Base-by-base conservation (phyloP, 2,113 vertebrate genomes). In the Pao palembangensis region DNA sequence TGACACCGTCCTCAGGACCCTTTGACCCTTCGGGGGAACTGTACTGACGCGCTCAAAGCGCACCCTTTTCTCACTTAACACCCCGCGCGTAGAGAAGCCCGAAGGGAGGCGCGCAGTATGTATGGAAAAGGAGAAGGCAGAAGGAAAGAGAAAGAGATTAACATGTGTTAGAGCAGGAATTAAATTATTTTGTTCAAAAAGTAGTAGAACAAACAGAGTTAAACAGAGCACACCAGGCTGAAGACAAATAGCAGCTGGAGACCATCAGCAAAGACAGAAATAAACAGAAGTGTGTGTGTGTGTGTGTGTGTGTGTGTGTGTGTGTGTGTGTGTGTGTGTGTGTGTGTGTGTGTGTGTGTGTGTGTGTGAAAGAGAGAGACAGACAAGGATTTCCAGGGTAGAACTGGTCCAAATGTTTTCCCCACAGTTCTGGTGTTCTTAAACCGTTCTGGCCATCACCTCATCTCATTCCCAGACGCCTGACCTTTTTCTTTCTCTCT, bases 41-140 rank as follows among this genome's bases (percentile, higher is more conserved):
- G 96, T 97, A 85, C 94, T 95, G 89, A 94, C 91, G 69, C 89
- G 92, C 75, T 95, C 92, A 89, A 96, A 98, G 67, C 66, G 94
- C 46, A 98, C 96, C 86, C 91, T 92, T 77, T 93, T 96, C 88
- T 90, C 93, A 88, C 89, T 85, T 58, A 5, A 23, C 6, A 49
- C 53, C 55, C 31, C 19, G 47, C 15, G 8, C 2, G 19, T 14
- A 23, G 5, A 59, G 50, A 68, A 17, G 46, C 34, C 8, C 10
- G 11, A 59, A 58, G 63, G 62, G 43, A 69, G 25, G 58, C 34
- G 66, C 18, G 51, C 38, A 48, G 50, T 0, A 0, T 34, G 49
- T 16, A 16, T 16, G 69, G 66, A 20, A 61, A 53, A 44, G 58
- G 46, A 51, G 60, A 20, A n/a, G 44, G 49, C 54, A 61, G 64